These are phyloP conservation scores for Neogale vison DNA, from an alignment of 2,113 vertebrate species.

Conservation along the genomic window DNA sequence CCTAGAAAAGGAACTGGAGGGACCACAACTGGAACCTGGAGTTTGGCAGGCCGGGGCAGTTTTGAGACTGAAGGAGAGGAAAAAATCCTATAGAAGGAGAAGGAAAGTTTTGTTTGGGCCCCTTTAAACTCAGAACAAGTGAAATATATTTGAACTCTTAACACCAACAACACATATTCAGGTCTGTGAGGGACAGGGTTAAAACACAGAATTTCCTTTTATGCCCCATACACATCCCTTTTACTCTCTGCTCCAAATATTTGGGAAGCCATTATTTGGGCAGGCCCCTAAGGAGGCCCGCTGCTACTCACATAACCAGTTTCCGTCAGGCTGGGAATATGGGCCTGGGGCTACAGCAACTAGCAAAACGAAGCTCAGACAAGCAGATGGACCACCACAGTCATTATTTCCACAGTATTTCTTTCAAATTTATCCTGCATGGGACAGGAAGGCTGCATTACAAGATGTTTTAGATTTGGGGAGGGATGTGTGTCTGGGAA, in stretches of 20 bases:
- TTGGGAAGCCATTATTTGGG: not conserved
- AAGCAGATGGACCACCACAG: not conserved
- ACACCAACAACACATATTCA: not conserved
- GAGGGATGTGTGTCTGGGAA: not conserved
- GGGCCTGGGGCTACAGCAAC: not conserved
- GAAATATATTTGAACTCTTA: not conserved
- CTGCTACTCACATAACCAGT: not conserved
- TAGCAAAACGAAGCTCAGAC: not conserved
- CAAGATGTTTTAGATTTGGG: not conserved
- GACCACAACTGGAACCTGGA: not conserved
- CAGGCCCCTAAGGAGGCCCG: not conserved
- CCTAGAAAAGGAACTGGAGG: not conserved
- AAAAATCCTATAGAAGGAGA: not conserved
- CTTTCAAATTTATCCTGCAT: not conserved
- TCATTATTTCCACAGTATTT: not conserved
- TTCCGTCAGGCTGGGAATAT: not conserved
- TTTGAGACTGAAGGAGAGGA: not conserved
- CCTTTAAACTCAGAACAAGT: not conserved
- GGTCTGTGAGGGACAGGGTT: not conserved
- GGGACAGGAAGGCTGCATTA: not conserved
- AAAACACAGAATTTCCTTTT: not conserved
- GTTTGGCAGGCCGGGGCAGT: not conserved
- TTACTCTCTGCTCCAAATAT: not conserved
- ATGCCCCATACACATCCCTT: not conserved
- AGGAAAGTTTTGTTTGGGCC: not conserved